Evolutionary conservation across 2,113 vertebrate species (phyloP).

Genomic region (Parus major): DNA sequence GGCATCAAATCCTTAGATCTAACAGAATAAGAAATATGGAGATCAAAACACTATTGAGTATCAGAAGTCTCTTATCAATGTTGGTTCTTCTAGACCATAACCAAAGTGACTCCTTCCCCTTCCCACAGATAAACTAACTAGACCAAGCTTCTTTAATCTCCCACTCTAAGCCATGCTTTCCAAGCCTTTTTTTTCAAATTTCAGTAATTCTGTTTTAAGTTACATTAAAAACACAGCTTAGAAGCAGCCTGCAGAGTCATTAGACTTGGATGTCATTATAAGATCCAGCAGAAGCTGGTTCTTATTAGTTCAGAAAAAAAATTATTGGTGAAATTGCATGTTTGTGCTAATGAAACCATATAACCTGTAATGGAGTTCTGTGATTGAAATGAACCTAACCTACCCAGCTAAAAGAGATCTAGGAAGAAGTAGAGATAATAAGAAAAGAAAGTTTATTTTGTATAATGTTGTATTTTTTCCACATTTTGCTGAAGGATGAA

Average conservation of each 20-base stretch:
- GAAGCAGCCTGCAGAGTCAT: neutral
- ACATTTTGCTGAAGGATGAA: neutral
- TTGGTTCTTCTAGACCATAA: neutral
- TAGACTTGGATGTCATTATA: neutral
- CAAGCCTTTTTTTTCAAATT: neutral
- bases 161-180: neutral
- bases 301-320: neutral
- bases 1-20: conserved; percentile 4
- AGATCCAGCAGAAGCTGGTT: neutral
- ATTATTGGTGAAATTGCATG: neutral
- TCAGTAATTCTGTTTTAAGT: neutral
- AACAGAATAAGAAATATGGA: conserved; percentile 3
- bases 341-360: neutral
- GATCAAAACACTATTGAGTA: neutral
- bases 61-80: neutral
- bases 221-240: neutral
- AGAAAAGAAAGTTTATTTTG: neutral
- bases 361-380: neutral
- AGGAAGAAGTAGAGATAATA: neutral
- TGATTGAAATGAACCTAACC: neutral
- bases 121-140: neutral
- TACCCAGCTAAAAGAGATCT: neutral
- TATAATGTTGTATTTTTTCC: neutral
- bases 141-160: neutral
- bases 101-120: neutral